Conservation (phyloP, 2,888 invertebrate species). For the Epirrita christyi region DNA sequence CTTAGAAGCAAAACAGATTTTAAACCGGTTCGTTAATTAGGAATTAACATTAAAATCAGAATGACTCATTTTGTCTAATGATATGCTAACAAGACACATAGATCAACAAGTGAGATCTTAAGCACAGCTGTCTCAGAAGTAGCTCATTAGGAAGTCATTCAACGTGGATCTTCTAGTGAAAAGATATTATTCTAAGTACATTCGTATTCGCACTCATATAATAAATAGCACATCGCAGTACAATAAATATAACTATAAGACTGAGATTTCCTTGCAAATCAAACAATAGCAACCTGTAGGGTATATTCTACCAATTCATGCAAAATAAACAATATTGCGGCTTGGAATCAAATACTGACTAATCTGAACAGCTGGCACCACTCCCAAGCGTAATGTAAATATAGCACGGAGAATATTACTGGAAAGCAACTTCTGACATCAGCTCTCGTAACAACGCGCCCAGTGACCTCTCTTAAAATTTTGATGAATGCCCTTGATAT, state of each 20-base stretch:
- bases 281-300: background rate
- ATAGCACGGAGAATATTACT: slow-evolving; percentile 70
- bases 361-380: slow-evolving; percentile 68
- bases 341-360: slow-evolving; percentile 47
- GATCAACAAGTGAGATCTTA: slow-evolving; percentile 11
- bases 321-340: slow-evolving; percentile 41
- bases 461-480: slow-evolving; percentile 38
- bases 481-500: slow-evolving; percentile 40
- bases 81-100: background rate
- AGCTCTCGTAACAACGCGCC: slow-evolving; percentile 53
- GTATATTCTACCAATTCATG: slow-evolving; percentile 9
- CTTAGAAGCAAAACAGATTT: too few species aligned
- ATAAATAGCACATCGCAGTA: background rate
- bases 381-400: slow-evolving; percentile 71
- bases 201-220: background rate
- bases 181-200: background rate
- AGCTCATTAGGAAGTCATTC: slow-evolving; percentile 20
- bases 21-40: too few species aligned
- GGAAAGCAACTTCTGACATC: slow-evolving; percentile 64
- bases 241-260: slow-evolving; percentile 1
- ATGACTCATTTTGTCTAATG: background rate
- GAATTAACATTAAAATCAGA: background rate
- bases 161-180: slow-evolving; percentile 7
- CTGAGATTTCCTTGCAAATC: background rate
- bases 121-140: slow-evolving; percentile 6